Percentiles rank a stretch among this genome's conserved stretches.
These are phyloP conservation scores for Nerophis ophidion DNA, from an alignment of 2,113 vertebrate genomes.

Conservation along the genomic window DNA sequence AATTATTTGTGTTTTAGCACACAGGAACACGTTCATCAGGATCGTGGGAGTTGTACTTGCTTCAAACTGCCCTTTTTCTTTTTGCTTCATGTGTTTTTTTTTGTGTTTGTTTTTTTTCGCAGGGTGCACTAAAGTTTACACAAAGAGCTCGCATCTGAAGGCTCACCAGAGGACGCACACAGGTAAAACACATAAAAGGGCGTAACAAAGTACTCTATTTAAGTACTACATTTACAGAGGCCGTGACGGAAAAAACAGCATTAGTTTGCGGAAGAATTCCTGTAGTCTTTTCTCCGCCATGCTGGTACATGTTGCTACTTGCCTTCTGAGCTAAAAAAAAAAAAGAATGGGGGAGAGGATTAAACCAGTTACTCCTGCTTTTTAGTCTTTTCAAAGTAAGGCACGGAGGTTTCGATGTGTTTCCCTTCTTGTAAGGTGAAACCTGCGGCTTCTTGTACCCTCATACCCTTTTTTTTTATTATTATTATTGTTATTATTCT, in stretches of 20 bases:
- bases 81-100: background rate
- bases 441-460: slow-evolving; percentile 32
- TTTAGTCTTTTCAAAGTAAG: slow-evolving; percentile 36
- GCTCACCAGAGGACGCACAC: slow-evolving; percentile 91
- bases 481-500: slow-evolving; percentile 33
- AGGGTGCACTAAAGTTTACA: slow-evolving; percentile 91
- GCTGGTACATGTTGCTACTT: slow-evolving; percentile 48
- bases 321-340: slow-evolving; percentile 23
- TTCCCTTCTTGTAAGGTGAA: slow-evolving; percentile 47
- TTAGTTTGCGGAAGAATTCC: slow-evolving; percentile 14
- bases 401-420: slow-evolving; percentile 42
- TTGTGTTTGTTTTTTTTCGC: slow-evolving; percentile 27
- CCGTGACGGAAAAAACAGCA: background rate
- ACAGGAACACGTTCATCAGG: no score
- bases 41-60: no score
- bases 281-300: background rate
- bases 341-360: slow-evolving; percentile 25
- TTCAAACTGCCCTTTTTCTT: no score
- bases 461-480: slow-evolving; percentile 10
- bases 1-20: no score
- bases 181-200: slow-evolving; percentile 61
- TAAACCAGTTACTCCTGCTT: slow-evolving; percentile 64
- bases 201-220: background rate
- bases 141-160: slow-evolving; percentile 93
- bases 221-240: no score